Base-by-base conservation (phyloP, 2,888 invertebrate species). In the Blera fallax region DNA sequence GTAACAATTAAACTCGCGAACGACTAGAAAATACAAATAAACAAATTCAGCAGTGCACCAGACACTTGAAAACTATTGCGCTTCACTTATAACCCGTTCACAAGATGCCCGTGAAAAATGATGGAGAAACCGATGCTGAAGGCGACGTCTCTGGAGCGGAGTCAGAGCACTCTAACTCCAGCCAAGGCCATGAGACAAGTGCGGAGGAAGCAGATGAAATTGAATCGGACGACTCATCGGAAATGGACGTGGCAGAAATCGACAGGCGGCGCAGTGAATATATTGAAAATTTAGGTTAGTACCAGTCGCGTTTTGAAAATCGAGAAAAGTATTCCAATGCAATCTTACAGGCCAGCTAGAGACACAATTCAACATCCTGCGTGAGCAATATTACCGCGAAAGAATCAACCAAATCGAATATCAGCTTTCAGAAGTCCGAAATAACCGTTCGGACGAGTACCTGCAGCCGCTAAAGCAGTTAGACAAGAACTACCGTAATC, bases 231-330 rank as follows among this genome's bases (percentile, higher is more conserved):
- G 96, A 96, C 91, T 96, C 96, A 79, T 95, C 95, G 73, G 98
- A 98, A 93, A 96, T 98, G 96, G 98, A 98, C 91, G 98, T 97
- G 91, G 96, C 95, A 87, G 98, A 98, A 92, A 98, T 97, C 89
- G 98, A 98, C 90, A 94, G 95, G 78, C 93, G 97, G 69, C 93
- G 97, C 87, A 95, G 94, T 88, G 97, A 97, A 90, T 96, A 97
- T 89, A 94, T 97, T 88, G 96, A 97, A 89, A 97, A 97, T 90
- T 93, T 98, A 91, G 93, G 94, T 94, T 88, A 87, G 87, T 78
- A 40, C 2, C 6, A 6, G 16, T 54, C n/a, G 8, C 0, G 0
- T 27, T 27, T 29, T 7, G 10, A n/a, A 21, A 3, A 2, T 40
- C 24, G 8, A 6, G n/a, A 18, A 7, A 14, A 34, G 3, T 29